These are phyloP conservation scores for Oasisia sp. DNA, from an alignment of 2,888 invertebrate genomes.

Conservation along the genomic window DNA sequence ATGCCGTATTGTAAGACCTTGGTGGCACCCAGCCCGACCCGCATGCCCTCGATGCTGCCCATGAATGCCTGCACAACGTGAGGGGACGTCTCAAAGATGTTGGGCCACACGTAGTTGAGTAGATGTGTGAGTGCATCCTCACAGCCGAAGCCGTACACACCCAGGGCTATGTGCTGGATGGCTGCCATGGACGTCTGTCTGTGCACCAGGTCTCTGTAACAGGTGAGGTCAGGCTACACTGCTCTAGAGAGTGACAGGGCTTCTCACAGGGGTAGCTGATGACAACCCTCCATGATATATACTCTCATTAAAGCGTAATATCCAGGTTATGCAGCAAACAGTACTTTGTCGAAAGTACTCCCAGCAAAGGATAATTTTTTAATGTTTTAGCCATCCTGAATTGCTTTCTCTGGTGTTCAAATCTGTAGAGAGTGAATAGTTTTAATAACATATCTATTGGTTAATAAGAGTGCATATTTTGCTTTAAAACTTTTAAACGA, in stretches of 20 bases:
- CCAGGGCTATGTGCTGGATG: slow-evolving; percentile 98
- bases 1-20: slow-evolving; percentile 96
- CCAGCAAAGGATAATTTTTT: neutral
- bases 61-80: slow-evolving; percentile 99
- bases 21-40: slow-evolving; percentile 95
- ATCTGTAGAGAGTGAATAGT: too few species aligned
- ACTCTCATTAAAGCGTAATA: too few species aligned
- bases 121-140: slow-evolving; percentile 97
- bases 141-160: slow-evolving; percentile 98
- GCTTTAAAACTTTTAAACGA: too few species aligned
- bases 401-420: too few species aligned
- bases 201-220: slow-evolving; percentile 90
- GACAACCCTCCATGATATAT: neutral
- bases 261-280: too few species aligned
- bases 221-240: slow-evolving; percentile 25
- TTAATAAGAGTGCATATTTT: too few species aligned
- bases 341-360: neutral
- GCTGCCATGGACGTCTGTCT: slow-evolving; percentile 99
- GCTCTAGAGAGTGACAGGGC: neutral
- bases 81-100: slow-evolving; percentile 99
- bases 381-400: too few species aligned
- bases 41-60: slow-evolving; percentile 97
- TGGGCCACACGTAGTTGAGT: slow-evolving; percentile 99
- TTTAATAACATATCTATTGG: too few species aligned
- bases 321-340: too few species aligned